Evolutionary conservation across 2,797 vertebrate genomes (phyloP).

Genomic region (Mormyrus proboscirostris): DNA sequence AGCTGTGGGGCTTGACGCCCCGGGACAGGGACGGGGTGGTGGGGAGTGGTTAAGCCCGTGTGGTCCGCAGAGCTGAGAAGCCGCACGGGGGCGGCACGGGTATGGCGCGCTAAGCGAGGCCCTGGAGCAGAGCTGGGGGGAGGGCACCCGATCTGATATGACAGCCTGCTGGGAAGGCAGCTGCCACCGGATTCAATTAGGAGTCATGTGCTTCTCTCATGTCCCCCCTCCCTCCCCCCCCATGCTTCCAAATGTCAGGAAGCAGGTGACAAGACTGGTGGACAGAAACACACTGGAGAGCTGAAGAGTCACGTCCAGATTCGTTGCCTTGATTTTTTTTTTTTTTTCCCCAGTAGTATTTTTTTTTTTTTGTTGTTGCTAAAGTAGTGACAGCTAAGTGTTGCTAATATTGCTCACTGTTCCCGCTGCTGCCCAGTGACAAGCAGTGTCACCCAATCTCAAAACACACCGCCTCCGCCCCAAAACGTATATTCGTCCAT

Average conservation of each 20-base stretch:
- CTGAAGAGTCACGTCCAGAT: background rate
- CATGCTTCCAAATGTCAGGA: background rate
- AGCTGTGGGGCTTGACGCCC: background rate
- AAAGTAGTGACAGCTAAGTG: background rate
- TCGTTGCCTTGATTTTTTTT: background rate
- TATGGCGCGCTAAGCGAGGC: background rate
- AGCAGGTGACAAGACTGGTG: background rate
- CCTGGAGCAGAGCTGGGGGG: background rate
- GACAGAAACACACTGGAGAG: background rate
- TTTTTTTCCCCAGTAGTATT: background rate
- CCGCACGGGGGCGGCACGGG: background rate
- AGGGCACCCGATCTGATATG: background rate
- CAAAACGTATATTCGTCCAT: background rate
- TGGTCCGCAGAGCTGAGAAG: background rate
- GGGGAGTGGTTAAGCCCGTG: background rate
- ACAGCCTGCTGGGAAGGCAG: constrained; percentile 25
- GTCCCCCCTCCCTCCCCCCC: background rate
- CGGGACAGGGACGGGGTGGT: background rate
- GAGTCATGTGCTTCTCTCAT: background rate
- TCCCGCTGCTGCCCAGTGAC: background rate
- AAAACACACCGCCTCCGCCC: background rate
- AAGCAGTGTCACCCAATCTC: background rate
- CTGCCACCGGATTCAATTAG: constrained; percentile 35
- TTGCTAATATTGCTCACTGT: background rate
- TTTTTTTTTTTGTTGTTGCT: background rate